phyloP scores from a whole-genome alignment of 1,140 invertebrate species.

The Helicorthomorpha holstii region DNA sequence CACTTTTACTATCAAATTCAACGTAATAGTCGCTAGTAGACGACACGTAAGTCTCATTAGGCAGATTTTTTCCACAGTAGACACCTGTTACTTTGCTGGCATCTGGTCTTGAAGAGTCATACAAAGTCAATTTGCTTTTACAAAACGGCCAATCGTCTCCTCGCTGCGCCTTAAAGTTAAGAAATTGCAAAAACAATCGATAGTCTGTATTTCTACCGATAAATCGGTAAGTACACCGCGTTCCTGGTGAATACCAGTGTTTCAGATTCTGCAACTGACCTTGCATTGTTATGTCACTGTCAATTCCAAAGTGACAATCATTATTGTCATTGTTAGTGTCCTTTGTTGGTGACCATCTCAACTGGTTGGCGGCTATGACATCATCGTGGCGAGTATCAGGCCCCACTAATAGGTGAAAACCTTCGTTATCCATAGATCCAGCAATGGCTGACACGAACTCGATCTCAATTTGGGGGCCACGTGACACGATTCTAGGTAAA shows the following conservation, averaged over 20 bases:
- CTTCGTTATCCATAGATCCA: constrained; percentile 68
- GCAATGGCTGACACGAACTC: constrained; percentile 80
- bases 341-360: no score
- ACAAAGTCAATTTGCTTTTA: neutral
- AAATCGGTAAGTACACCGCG: constrained; percentile 74
- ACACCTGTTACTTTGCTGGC: neutral
- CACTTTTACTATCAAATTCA: constrained; percentile 17
- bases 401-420: constrained; percentile 54
- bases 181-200: constrained; percentile 3
- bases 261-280: constrained; percentile 41
- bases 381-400: neutral
- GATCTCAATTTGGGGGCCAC: constrained; percentile 65
- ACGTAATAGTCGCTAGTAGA: neutral
- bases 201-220: constrained; percentile 51
- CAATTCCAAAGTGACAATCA: neutral
- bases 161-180: neutral
- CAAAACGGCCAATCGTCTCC: neutral
- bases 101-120: neutral
- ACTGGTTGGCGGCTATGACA: no score
- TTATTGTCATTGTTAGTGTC: neutral
- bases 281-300: neutral
- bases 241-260: constrained; percentile 81
- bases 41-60: constrained; percentile 3
- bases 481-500: constrained; percentile 1
- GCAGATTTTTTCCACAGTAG: neutral